These are phyloP conservation scores for Sminthurinus signatus DNA, from an alignment of 1,140 invertebrate species.

Conservation along the genomic window DNA sequence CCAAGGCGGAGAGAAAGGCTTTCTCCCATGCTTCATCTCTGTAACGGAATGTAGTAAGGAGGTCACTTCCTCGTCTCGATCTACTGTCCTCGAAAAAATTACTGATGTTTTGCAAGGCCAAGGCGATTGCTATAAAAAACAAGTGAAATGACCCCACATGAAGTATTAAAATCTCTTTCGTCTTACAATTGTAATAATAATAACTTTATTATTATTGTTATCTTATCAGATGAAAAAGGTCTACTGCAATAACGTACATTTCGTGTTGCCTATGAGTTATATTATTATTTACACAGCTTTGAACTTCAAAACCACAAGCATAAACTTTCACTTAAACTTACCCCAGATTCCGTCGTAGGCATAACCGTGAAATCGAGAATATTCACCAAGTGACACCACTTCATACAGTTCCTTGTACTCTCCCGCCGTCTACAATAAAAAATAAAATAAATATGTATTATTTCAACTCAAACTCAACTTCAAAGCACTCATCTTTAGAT, in stretches of 20 bases:
- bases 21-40: constrained; percentile 78
- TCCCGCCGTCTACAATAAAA: constrained; percentile 64
- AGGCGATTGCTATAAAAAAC: constrained; percentile 85
- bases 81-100: constrained; percentile 50
- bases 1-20: constrained; percentile 76
- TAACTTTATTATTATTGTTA: too few relatives aligned
- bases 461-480: too few relatives aligned
- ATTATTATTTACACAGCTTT: too few relatives aligned
- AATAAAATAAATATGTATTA: too few relatives aligned
- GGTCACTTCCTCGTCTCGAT: constrained; percentile 58
- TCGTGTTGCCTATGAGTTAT: too few relatives aligned
- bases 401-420: constrained; percentile 83
- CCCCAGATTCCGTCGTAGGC: constrained; percentile 97
- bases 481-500: neutral
- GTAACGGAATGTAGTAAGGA: constrained; percentile 73
- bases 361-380: constrained; percentile 92
- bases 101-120: constrained; percentile 81
- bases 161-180: too few relatives aligned
- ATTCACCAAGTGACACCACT: constrained; percentile 65
- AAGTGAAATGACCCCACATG: too few relatives aligned
- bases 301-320: too few relatives aligned
- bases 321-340: too few relatives aligned
- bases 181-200: too few relatives aligned
- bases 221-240: too few relatives aligned
- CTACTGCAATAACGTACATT: too few relatives aligned